Evolutionary conservation across 2,113 vertebrate genomes (phyloP).

Genomic region (Ursus arctos): DNA sequence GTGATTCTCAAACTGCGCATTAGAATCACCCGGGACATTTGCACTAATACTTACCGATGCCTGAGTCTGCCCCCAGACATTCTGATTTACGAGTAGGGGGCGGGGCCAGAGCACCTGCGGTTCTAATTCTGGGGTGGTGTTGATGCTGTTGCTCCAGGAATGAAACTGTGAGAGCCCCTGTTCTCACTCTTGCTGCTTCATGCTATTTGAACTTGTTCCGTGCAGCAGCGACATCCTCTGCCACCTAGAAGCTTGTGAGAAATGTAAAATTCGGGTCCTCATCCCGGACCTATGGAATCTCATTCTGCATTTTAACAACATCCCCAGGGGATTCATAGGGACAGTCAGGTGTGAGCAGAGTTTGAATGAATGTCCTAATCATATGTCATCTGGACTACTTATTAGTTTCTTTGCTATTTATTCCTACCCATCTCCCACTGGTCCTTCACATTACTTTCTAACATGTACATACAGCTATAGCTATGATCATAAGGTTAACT

Average conservation of each 20-base stretch:
- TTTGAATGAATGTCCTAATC: rapidly evolving
- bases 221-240: rapidly evolving
- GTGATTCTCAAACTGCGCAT: not conserved
- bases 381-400: not conserved
- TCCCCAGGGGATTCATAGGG: rapidly evolving
- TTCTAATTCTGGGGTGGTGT: not conserved
- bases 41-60: no score
- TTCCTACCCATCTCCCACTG: not conserved
- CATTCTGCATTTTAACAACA: not conserved
- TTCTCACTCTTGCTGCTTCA: not conserved
- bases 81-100: not conserved
- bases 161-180: not conserved
- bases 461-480: rapidly evolving
- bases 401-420: not conserved
- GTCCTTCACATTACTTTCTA: not conserved
- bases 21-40: not conserved
- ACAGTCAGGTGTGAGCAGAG: not conserved
- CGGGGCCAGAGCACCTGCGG: rapidly evolving
- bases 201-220: no score
- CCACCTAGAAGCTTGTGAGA: not conserved
- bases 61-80: rapidly evolving
- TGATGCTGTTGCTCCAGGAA: not conserved
- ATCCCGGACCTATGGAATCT: not conserved
- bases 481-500: not conserved
- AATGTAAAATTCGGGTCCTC: not conserved